A percentile compares a stretch with the other conserved stretches of the same genome.
phyloP scores from a whole-genome alignment of 2,888 invertebrate species.

The Drosophila koepferae region DNA sequence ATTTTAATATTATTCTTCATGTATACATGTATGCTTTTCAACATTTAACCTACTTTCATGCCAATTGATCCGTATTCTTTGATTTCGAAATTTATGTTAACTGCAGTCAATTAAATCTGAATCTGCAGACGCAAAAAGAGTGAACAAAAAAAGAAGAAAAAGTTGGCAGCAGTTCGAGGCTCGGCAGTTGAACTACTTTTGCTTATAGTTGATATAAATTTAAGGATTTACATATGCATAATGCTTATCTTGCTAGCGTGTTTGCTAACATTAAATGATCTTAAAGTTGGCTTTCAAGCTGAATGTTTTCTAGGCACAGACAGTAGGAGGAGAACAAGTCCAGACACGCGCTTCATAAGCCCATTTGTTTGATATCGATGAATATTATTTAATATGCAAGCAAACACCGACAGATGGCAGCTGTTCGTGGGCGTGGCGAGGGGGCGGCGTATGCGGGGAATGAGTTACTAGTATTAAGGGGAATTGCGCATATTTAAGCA shows the following conservation, averaged over 20 bases:
- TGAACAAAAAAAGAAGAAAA: not conserved
- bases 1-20: too few relatives aligned
- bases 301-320: constrained; percentile 20
- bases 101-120: constrained; percentile 21
- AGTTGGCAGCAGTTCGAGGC: not conserved
- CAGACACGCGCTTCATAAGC: constrained; percentile 59
- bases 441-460: not conserved
- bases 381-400: constrained; percentile 59
- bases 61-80: not conserved
- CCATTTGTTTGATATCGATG: constrained; percentile 72
- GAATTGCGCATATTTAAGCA: constrained; percentile 71
- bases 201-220: not conserved
- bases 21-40: not conserved
- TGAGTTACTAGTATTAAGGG: constrained; percentile 15
- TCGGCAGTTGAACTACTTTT: not conserved
- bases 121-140: not conserved
- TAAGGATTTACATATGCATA: constrained; percentile 11
- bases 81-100: not conserved
- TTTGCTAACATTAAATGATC: constrained; percentile 34
- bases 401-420: constrained; percentile 37
- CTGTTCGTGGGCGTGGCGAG: not conserved
- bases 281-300: constrained; percentile 38
- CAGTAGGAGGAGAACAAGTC: not conserved
- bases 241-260: not conserved
- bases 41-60: not conserved